Conservation (phyloP, 2,797 vertebrate species). For the Aeoliscus strigatus region DNA sequence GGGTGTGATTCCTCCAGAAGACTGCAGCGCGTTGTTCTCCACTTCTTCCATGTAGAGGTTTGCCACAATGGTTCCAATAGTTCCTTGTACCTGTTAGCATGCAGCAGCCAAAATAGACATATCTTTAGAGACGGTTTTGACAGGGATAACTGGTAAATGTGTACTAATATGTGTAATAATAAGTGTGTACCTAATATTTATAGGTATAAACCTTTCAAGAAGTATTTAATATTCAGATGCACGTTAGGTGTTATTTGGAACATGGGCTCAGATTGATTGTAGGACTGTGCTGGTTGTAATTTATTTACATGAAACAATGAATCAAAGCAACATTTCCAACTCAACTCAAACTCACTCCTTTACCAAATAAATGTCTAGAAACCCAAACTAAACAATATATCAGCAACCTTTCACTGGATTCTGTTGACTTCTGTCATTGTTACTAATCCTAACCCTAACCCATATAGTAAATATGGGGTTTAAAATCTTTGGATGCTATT, state of each 20-base stretch:
- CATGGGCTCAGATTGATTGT: neutral
- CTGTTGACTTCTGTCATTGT: neutral
- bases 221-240: too few relatives aligned
- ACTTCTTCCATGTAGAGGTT: too few relatives aligned
- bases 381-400: too few relatives aligned
- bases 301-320: too few relatives aligned
- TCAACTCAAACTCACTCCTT: constrained; percentile 1
- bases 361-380: neutral
- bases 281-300: neutral
- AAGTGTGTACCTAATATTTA: too few relatives aligned
- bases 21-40: too few relatives aligned
- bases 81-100: constrained; percentile 15
- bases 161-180: constrained; percentile 17
- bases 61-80: too few relatives aligned
- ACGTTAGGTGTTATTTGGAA: neutral
- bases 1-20: too few relatives aligned
- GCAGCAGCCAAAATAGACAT: constrained; percentile 25
- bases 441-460: too few relatives aligned
- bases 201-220: too few relatives aligned
- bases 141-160: constrained; percentile 16
- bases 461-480: too few relatives aligned
- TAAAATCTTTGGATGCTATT: too few relatives aligned
- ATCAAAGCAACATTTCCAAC: constrained; percentile 1
- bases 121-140: constrained; percentile 25
- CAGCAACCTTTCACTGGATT: neutral